Evolutionary conservation across 2,888 invertebrate species (phyloP).

Genomic region (Spodoptera littoralis): DNA sequence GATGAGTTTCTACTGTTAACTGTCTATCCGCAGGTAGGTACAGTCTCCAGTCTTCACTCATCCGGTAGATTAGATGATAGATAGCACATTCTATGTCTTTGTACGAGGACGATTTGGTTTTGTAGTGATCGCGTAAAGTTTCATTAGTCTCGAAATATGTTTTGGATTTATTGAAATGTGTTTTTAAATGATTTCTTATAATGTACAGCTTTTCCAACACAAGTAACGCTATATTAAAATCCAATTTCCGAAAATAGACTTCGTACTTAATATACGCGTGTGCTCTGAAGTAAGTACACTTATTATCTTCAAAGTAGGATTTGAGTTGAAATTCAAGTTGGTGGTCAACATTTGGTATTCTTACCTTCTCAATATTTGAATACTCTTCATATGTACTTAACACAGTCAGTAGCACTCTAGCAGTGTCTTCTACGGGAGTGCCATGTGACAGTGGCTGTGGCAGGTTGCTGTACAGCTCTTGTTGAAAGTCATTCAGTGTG

Average conservation of each 20-base stretch:
- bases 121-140: too few species aligned
- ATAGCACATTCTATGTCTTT: constrained; percentile 39
- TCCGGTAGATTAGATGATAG: constrained; percentile 40
- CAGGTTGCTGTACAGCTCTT: constrained; percentile 8
- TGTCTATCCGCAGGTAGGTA: constrained; percentile 24
- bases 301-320: not conserved
- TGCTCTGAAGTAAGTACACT: not conserved
- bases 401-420: constrained; percentile 4
- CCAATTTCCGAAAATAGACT: constrained; percentile 39
- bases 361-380: constrained; percentile 9
- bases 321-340: not conserved
- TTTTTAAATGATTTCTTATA: constrained; percentile 22
- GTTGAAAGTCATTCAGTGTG: constrained; percentile 28
- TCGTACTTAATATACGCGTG: constrained; percentile 5
- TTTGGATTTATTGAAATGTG: constrained; percentile 3
- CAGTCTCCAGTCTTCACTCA: constrained; percentile 38
- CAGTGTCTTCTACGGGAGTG: not conserved
- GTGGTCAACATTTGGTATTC: not conserved
- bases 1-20: not conserved
- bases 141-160: too few species aligned
- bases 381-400: constrained; percentile 19
- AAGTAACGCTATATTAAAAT: constrained; percentile 34
- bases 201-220: constrained; percentile 37
- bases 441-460: not conserved
- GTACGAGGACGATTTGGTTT: constrained; percentile 4